These are phyloP conservation scores for Ectemnius cavifrons DNA, from an alignment of 2,888 invertebrate genomes.

Conservation along the genomic window DNA sequence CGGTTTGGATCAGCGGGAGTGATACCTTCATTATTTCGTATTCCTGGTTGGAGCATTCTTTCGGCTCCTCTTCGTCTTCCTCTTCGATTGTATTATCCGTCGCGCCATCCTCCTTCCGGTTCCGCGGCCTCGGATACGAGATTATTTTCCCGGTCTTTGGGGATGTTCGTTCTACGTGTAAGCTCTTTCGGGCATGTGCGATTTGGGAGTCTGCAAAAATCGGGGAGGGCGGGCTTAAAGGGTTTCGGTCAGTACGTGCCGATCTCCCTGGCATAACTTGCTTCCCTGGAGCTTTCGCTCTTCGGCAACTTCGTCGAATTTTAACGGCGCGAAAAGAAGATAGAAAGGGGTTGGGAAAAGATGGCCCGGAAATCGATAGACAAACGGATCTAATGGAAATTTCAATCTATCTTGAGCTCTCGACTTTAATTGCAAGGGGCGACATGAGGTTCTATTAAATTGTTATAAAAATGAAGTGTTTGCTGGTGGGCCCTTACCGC, in stretches of 20 bases:
- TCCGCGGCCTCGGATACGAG: slow-evolving; percentile 48
- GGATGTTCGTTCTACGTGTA: slow-evolving; percentile 43
- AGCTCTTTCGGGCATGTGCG: slow-evolving; percentile 45
- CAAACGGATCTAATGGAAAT: too few relatives aligned
- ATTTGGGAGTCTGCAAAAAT: slow-evolving; percentile 37
- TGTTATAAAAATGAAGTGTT: too few relatives aligned
- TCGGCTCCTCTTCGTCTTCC: slow-evolving; percentile 47
- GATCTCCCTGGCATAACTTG: too few relatives aligned
- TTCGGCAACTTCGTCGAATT: too few relatives aligned
- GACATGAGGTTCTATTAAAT: too few relatives aligned
- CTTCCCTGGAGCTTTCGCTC: too few relatives aligned
- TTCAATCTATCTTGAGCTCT: too few relatives aligned
- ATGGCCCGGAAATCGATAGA: too few relatives aligned
- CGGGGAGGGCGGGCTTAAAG: background rate
- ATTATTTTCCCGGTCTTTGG: slow-evolving; percentile 51
- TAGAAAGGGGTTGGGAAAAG: too few relatives aligned
- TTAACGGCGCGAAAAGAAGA: too few relatives aligned
- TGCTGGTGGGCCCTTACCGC: slow-evolving; percentile 47
- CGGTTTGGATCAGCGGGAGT: background rate
- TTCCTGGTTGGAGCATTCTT: slow-evolving; percentile 82
- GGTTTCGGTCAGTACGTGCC: too few relatives aligned
- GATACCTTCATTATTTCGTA: slow-evolving; percentile 85
- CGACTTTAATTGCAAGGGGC: too few relatives aligned
- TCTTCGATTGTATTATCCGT: slow-evolving; percentile 59
- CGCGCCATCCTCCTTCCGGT: slow-evolving; percentile 57